Evolutionary conservation across 2,113 vertebrate genomes (phyloP), one percentile per base, ranked within the genome.

Genomic region (Phoxinus phoxinus): DNA sequence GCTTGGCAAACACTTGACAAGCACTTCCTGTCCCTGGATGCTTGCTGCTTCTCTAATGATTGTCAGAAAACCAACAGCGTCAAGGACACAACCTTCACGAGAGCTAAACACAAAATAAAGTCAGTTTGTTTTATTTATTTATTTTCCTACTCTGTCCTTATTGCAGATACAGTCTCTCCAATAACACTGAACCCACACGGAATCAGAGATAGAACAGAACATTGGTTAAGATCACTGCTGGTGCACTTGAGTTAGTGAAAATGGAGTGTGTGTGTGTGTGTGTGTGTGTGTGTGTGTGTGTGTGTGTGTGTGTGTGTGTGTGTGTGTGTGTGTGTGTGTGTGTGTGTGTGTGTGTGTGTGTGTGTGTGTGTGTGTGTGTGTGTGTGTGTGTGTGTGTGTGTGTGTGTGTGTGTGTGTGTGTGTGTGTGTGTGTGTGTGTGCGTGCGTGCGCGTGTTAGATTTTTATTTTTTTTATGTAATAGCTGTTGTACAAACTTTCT

Each of bases 41-140:
- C 79, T 69, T 25, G 63, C 61, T 69, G 79, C 41, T 81, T 65
- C 79, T 27, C 61, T 81, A 67, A 82, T 35, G 63, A 51, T 25
- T 61, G 56, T 61, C 58, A 80, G 37, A 80, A 44, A 63, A 65
- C n/a, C 63, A 32, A 69, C 59, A 12, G 79, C 61, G 1, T 48
- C 79, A 81, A 81, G 79, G 61, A 81, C 79, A 81, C 17, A 69
- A 81, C 37, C 61, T 81, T 41, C 79, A 69, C 4, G 3, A 80
- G 1, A 44, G 56, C 58, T 44, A 80, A 80, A 80, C 23, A 44
- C 25, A 48, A 81, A 81, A 81, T 81, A 3, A 81, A 81, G 61
- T 51, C 79, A 19, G 32, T 69, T 81, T 81, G 37, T 67, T 63
- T 61, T 9, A 44, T 61, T 41, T 41, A 0, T 41, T 41, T 10